These are phyloP conservation scores for Umimayanthus kanabou DNA, from an alignment of 92 coral and sea anemone species.

Conservation along the genomic window DNA sequence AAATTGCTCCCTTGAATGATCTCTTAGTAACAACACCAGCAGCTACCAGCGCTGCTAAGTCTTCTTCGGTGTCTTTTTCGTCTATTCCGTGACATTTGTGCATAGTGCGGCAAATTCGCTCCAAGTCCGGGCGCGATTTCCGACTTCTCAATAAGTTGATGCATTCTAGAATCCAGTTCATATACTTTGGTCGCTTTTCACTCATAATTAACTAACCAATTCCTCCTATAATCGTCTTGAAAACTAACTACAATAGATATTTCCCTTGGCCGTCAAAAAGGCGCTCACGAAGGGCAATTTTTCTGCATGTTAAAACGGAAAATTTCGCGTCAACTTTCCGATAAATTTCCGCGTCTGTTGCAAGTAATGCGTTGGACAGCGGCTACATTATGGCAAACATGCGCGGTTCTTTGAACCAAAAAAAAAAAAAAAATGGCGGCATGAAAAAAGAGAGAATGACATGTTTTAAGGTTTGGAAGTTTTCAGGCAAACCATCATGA, in stretches of 20 bases:
- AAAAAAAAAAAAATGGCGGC: conserved; percentile 32
- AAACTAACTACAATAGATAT: conserved; percentile 1
- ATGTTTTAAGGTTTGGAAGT: not conserved
- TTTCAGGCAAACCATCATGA: not conserved
- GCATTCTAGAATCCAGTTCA: conserved; percentile 99
- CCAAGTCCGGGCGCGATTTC: conserved; percentile 98
- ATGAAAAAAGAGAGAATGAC: not conserved
- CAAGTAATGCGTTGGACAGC: not conserved
- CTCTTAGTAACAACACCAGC: conserved; percentile 92
- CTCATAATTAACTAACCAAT: conserved; percentile 59
- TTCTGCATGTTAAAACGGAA: conserved; percentile 42
- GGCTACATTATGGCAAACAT: conserved; percentile 4
- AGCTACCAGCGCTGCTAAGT: conserved; percentile 84
- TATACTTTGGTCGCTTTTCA: conserved; percentile 92
- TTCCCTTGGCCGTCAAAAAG: conserved; percentile 29
- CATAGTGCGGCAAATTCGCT: conserved; percentile 99
- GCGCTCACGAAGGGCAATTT: conserved; percentile 21
- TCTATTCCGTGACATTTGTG: conserved; percentile 96
- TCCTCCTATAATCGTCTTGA: not conserved
- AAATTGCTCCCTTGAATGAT: conserved; percentile 97
- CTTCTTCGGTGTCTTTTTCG: conserved; percentile 92
- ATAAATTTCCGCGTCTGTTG: not conserved
- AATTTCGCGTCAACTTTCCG: conserved; percentile 10
- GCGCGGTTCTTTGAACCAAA: conserved; percentile 9
- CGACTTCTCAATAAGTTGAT: conserved; percentile 97